Evolutionary conservation across 2,797 vertebrate genomes (phyloP), one percentile per base, ranked within the genome.

Genomic region (Stomatorhinus walkeri): DNA sequence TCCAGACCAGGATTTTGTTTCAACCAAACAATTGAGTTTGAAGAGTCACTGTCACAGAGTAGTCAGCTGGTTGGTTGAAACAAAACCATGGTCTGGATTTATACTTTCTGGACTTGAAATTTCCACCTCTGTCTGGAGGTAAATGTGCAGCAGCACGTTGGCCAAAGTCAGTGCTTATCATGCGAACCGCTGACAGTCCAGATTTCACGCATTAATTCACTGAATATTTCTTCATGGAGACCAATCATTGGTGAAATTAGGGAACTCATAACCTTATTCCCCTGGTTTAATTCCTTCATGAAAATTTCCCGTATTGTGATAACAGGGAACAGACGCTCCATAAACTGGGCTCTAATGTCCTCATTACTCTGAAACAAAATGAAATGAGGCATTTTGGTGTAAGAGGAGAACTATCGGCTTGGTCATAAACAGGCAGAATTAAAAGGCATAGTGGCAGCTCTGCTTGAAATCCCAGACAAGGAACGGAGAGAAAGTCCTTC

Each of bases 351-450:
- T 79, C 32, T 79, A 36, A 43, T 79, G 72, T 43, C 72, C 36
- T 79, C 36, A 79, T 79, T 79, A 36, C 72, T 8, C 43, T 84
- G 79, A 49, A 84, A 10, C 40, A n/a, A 84, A 84, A 81, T 81
- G 40, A 81, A 81, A 46, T 81, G 76, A 81, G 43, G 76, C 43
- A 46, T 81, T 81, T 81, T 81, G 76, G 76, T 81, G 6, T 68
- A 81, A 46, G 19, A 12, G 79, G 40, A 9, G 46, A 84, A 84
- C 19, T 9, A 4, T 24, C n/a, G 16, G 79, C 19, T 10, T 84
- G 46, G 43, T 12, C 40, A 49, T 84, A 48, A n/a, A 49, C 40
- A 22, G 43, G 19, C 79, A 10, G 49, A 48, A 84, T 84, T 84
- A 46, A 84, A 84, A 24, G 19, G 36, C 79, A 49, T 10, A 46